A percentile compares a stretch with the other conserved stretches of the same genome.
Evolutionary conservation across 2,113 vertebrate species (phyloP).

Genomic region (Neotoma lepida): DNA sequence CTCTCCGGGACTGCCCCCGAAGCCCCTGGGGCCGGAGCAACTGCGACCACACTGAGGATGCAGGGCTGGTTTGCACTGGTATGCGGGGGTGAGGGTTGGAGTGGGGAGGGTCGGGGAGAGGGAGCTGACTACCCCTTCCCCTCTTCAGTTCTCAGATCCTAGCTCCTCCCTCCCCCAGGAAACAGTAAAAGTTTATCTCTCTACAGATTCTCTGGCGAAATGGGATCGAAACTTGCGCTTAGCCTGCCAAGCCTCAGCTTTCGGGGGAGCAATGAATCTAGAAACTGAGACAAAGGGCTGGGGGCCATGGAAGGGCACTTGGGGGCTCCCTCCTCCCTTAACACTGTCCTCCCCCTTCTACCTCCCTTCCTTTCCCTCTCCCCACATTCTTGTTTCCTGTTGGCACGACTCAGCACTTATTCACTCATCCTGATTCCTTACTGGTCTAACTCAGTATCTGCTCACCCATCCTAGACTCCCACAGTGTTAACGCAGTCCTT

Average conservation of each 20-base stretch:
- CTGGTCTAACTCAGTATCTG: neutral
- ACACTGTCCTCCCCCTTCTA: no score
- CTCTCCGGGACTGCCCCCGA: conserved; percentile 72
- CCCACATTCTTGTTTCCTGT: neutral
- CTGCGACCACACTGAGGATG: conserved; percentile 83
- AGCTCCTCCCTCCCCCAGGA: neutral
- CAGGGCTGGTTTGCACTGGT: conserved; percentile 80
- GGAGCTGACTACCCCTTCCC: neutral
- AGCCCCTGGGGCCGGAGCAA: conserved; percentile 81
- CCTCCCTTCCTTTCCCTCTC: neutral
- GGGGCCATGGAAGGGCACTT: neutral
- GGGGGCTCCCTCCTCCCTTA: no score
- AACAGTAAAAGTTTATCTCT: neutral
- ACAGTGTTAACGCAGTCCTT: neutral
- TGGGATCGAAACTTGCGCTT: neutral
- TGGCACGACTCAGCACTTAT: no score
- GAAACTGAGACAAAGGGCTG: neutral
- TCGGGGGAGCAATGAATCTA: neutral
- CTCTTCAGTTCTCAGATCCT: neutral
- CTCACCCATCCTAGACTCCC: no score
- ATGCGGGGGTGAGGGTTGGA: rapidly evolving
- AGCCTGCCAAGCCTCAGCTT: neutral
- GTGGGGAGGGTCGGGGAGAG: rapidly evolving
- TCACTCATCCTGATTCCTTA: neutral
- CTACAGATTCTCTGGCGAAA: neutral